A percentile compares a stretch with the other conserved stretches of the same genome.
These are phyloP conservation scores for Dendrolimus pini DNA, from an alignment of 2,888 invertebrate genomes.

Conservation along the genomic window DNA sequence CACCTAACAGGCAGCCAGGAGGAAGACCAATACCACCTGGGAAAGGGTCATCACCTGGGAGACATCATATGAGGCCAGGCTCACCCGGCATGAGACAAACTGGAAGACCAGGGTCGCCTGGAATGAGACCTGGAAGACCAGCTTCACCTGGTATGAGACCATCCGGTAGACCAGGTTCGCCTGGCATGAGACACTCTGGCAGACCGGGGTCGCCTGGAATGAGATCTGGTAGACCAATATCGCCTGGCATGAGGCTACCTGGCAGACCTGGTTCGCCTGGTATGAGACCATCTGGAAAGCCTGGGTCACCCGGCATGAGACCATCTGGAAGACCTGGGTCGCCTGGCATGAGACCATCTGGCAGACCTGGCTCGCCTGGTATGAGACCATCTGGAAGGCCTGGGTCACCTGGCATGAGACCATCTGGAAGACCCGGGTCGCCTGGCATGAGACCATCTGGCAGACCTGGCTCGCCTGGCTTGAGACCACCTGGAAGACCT, in stretches of 20 bases:
- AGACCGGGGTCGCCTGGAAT: too few relatives aligned
- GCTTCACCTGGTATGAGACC: too few relatives aligned
- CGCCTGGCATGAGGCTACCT: conserved; percentile 7
- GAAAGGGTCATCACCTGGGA: conserved; percentile 8
- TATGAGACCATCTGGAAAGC: conserved; percentile 4
- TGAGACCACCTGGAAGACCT: conserved; percentile 7
- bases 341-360: not conserved
- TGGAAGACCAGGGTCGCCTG: conserved; percentile 11
- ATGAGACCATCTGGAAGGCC: not conserved
- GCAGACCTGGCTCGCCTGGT: not conserved
- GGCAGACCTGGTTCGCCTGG: conserved; percentile 2
- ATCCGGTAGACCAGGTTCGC: too few relatives aligned
- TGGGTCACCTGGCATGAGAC: not conserved
- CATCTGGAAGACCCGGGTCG: not conserved
- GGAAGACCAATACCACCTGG: not conserved
- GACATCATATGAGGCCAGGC: conserved; percentile 3
- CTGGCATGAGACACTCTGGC: too few relatives aligned
- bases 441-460: too few relatives aligned
- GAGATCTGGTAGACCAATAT: not conserved
- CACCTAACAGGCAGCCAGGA: too few relatives aligned
- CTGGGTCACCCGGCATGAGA: conserved; percentile 6
- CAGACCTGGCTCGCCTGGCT: conserved; percentile 1
- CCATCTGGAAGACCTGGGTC: not conserved
- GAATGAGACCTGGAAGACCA: too few relatives aligned
- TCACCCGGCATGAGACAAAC: conserved; percentile 4